These are phyloP conservation scores for Gymnopithys bicolor DNA, from an alignment of 2,797 vertebrate species.

Conservation along the genomic window DNA sequence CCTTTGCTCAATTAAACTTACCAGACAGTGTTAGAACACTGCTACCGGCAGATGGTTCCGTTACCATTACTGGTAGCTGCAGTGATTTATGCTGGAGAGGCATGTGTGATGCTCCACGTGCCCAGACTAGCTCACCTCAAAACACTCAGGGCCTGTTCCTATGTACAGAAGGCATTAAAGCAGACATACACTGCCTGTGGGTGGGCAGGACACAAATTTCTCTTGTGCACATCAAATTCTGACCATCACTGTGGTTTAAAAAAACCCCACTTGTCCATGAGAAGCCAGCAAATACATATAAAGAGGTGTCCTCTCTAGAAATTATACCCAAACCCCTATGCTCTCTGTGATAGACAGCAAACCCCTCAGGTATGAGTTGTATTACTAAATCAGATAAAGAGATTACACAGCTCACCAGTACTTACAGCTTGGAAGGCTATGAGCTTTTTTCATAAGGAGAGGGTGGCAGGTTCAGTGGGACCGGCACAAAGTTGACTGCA, in stretches of 20 bases:
- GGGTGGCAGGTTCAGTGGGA: not conserved
- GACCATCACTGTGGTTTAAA: not conserved
- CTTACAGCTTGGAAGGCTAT: not conserved
- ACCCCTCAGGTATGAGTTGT: not conserved
- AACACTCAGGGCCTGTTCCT: not conserved
- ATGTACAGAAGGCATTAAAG: not conserved
- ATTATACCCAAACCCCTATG: not conserved
- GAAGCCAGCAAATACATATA: not conserved
- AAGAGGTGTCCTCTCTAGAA: not conserved
- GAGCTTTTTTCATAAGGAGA: not conserved
- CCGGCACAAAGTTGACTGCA: not conserved
- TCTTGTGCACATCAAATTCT: not conserved
- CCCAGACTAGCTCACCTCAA: not conserved
- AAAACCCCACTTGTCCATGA: not conserved
- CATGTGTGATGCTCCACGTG: not conserved
- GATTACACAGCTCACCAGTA: not conserved
- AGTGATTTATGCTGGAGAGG: not conserved
- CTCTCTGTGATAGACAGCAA: not conserved
- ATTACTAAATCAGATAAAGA: not conserved
- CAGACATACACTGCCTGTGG: not conserved
- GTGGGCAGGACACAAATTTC: not conserved
- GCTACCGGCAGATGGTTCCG: not conserved
- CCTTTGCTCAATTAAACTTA: not conserved
- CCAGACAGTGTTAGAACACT: not conserved
- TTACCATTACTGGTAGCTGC: not conserved